Evolutionary conservation across 2,797 vertebrate genomes (phyloP), one percentile per base, ranked within the genome.

Genomic region (Sebastes wilsoni): DNA sequence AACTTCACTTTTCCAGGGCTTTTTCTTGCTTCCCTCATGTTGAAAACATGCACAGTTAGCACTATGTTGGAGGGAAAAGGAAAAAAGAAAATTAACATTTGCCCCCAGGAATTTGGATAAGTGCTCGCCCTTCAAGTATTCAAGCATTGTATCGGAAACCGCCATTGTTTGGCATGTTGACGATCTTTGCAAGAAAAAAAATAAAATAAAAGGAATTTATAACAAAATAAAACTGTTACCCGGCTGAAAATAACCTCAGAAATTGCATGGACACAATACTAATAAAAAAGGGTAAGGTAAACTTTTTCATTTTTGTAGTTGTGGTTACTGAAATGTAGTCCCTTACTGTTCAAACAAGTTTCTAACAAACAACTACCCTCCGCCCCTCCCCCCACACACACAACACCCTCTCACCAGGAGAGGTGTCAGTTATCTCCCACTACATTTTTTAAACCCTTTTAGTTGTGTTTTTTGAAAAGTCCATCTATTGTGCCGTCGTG

Each of bases 401-500:
- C 32, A 79, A 54, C 56, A 73, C 6, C 81, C 90, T 96, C 95
- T 96, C 94, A 77, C 96, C 96, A 96, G 96, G 96, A 97, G 96
- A 97, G 95, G 90, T 8, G 93, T 79, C 77, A 23, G 8, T 75
- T 82, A 81, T 32, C 46, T 70, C 23, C 64, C 62, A 6, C 46
- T 52, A 23, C 20, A 12, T 9, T 14, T 76, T 42, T 59, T 18
- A n/a, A 88, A 75, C 71, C 20, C 10, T 30, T 72, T 96, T 93
- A 99, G 93, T 98, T 95, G 90, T 97, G 93, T 94, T 99, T 99
- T 96, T 98, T 97, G 77, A 90, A 81, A n/a, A 87, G 87, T 49
- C 91, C 88, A 30, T 90, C 88, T 65, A 61, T 92, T 77, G 82
- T 90, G 86, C 89, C 89, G 1, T 87, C 84, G 20, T 72, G 71